Conservation (phyloP, 2,113 vertebrate species). For the Pollachius pollachius region DNA sequence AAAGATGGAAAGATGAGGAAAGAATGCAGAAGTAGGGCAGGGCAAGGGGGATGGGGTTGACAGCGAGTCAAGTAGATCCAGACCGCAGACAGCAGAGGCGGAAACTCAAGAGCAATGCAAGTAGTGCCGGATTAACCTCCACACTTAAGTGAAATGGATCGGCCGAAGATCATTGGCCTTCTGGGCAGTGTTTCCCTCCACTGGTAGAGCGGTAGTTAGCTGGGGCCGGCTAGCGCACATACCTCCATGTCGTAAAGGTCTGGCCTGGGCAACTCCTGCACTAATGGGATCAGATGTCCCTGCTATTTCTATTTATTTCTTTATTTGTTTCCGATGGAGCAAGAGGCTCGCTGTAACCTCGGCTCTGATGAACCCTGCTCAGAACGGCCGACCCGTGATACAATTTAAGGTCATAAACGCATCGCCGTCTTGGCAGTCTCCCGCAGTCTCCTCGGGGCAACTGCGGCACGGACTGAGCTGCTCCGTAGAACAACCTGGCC, state of each 20-base stretch:
- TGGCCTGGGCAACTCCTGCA: conserved; percentile 15
- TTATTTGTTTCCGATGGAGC: conserved; percentile 29
- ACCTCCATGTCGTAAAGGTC: neutral
- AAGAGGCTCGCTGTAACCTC: conserved; percentile 29
- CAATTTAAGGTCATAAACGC: conserved; percentile 35
- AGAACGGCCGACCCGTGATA: conserved; percentile 31
- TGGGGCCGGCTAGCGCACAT: conserved; percentile 2
- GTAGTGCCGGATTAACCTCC: conserved; percentile 57
- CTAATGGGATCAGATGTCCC: conserved; percentile 42
- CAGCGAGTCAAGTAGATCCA: conserved; percentile 22
- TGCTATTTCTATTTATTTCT: conserved; percentile 28
- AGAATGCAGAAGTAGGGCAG: conserved; percentile 13
- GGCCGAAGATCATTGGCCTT: conserved; percentile 25
- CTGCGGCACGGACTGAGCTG: conserved; percentile 46
- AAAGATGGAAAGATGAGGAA: conserved; percentile 1
- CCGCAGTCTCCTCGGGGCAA: conserved; percentile 30
- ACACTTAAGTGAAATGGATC: conserved; percentile 59
- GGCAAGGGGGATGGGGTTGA: neutral
- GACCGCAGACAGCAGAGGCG: conserved; percentile 34
- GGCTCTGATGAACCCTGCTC: conserved; percentile 31
- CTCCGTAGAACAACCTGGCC: conserved; percentile 9
- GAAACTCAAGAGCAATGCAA: conserved; percentile 45
- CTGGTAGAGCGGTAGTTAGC: conserved; percentile 17
- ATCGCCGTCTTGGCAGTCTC: conserved; percentile 19
- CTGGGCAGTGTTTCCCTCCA: conserved; percentile 27